Evolutionary conservation across 2,113 vertebrate species (phyloP).

Genomic region (Azemiops feae): DNA sequence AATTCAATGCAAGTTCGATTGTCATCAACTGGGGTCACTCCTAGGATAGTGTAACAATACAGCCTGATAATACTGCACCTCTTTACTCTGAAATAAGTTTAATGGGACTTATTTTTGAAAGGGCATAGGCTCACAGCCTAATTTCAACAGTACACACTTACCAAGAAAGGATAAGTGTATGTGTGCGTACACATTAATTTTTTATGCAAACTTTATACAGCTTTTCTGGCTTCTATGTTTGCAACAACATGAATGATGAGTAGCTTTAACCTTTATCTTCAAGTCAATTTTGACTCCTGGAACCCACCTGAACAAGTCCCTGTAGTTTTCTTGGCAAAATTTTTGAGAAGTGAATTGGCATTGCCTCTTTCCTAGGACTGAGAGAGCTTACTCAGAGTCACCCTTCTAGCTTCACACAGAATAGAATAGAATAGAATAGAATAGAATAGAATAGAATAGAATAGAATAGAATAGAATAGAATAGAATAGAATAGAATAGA

Average conservation of each 20-base stretch:
- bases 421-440: neutral
- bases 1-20: neutral
- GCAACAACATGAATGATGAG: neutral
- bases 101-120: neutral
- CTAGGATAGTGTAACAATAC: neutral
- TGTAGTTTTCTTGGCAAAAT: neutral
- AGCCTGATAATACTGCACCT: neutral
- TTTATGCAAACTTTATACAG: neutral
- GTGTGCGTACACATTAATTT: fast-evolving
- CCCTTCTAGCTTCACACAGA: fast-evolving
- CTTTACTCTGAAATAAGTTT: neutral
- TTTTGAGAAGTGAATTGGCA: neutral
- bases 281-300: neutral
- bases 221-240: neutral
- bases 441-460: too few species aligned
- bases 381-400: neutral
- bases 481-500: too few species aligned
- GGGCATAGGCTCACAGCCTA: neutral
- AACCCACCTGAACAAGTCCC: neutral
- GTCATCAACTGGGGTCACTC: neutral
- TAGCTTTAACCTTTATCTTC: neutral
- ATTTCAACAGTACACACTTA: neutral
- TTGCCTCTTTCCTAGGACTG: neutral
- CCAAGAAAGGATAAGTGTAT: neutral
- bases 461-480: too few species aligned